Conservation (phyloP, 2,888 invertebrate genomes). For the Lagria hirta region DNA sequence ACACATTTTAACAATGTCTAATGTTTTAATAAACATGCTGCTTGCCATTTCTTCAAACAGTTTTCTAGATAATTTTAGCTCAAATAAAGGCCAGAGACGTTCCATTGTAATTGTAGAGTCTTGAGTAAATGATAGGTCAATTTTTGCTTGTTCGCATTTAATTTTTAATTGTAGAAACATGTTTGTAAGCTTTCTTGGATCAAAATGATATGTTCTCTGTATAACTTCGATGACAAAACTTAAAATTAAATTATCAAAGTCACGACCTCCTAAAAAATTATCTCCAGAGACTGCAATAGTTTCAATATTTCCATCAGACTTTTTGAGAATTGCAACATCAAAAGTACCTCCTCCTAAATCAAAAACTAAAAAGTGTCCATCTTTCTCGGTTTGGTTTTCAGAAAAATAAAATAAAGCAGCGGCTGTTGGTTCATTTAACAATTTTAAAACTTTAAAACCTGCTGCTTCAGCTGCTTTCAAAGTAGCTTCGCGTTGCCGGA, state of each 20-base stretch:
- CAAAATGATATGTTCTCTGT: slow-evolving; percentile 25
- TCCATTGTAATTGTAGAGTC: slow-evolving; percentile 10
- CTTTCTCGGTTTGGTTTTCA: slow-evolving; percentile 21
- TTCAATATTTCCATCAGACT: slow-evolving; percentile 22
- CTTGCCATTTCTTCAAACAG: slow-evolving; percentile 34
- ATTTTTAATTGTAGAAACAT: too few species aligned
- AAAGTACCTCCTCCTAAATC: slow-evolving; percentile 41
- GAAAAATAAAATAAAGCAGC: slow-evolving; percentile 34
- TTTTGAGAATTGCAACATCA: slow-evolving; percentile 35
- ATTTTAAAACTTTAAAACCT: slow-evolving; percentile 32
- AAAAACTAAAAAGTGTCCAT: slow-evolving; percentile 32
- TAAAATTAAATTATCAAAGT: slow-evolving; percentile 34
- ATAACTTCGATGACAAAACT: slow-evolving; percentile 25
- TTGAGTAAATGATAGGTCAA: slow-evolving; percentile 23
- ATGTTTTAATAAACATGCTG: slow-evolving; percentile 30
- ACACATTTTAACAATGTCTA: slow-evolving; percentile 31
- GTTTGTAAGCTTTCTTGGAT: slow-evolving; percentile 26
- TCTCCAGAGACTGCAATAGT: slow-evolving; percentile 36
- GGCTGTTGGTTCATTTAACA: slow-evolving; percentile 38
- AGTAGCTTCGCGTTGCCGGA: slow-evolving; percentile 36
- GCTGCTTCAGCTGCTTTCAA: slow-evolving; percentile 34
- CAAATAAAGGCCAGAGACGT: too few species aligned
- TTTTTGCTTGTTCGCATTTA: slow-evolving; percentile 34
- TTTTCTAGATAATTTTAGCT: slow-evolving; percentile 31
- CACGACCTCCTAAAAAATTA: slow-evolving; percentile 38